A percentile compares a stretch with the other conserved stretches of the same genome.
These are phyloP conservation scores for Emys orbicularis DNA, from an alignment of 2,797 vertebrate species.

Conservation along the genomic window DNA sequence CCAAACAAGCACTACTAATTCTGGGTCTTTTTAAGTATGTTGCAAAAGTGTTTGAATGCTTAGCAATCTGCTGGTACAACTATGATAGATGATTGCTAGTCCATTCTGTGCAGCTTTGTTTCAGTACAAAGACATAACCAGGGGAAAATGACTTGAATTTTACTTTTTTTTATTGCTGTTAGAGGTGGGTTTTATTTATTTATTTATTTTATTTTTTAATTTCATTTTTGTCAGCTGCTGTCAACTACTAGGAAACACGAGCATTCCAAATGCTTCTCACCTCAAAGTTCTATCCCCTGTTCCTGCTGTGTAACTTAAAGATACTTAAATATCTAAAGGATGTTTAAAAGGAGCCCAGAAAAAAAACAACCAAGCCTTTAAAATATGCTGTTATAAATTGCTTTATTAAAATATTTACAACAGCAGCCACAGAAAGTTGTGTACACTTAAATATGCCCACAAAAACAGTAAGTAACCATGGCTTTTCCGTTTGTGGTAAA, in stretches of 20 bases:
- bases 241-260: constrained; percentile 5
- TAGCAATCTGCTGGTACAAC: constrained; percentile 23
- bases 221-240: constrained; percentile 8
- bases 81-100: neutral
- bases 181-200: neutral
- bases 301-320: constrained; percentile 1
- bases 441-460: constrained; percentile 28
- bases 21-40: neutral
- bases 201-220: constrained; percentile 24
- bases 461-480: constrained; percentile 43
- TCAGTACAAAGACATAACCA: neutral
- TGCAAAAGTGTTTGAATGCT: constrained; percentile 33
- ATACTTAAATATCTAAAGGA: neutral
- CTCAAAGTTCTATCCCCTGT: neutral
- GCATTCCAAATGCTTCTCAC: constrained; percentile 29
- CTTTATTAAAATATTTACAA: constrained; percentile 44
- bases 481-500: constrained; percentile 34
- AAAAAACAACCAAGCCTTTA: neutral
- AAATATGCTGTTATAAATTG: neutral
- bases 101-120: neutral
- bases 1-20: constrained; percentile 16
- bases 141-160: neutral
- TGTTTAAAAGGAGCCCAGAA: constrained; percentile 28
- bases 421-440: neutral
- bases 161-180: constrained; percentile 19